Conservation (phyloP, 2,888 invertebrate genomes). For the Kryphioiulus occultus region DNA sequence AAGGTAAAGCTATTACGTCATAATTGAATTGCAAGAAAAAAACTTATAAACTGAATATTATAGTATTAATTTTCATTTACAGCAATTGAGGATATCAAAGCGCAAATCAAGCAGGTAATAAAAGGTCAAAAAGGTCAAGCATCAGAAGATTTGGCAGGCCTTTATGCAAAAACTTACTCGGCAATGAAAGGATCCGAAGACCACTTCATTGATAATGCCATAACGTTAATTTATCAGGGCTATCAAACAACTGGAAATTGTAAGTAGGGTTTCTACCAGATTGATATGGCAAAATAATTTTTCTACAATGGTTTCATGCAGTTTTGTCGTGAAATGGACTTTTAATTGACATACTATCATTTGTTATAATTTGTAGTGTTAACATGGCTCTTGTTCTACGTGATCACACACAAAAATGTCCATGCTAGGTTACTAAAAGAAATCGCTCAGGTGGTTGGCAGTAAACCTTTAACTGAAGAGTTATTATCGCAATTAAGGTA, state of each 20-base stretch:
- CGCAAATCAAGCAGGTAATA: constrained; percentile 4
- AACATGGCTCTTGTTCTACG: constrained; percentile 62
- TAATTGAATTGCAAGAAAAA: not conserved
- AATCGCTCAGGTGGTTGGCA: constrained; percentile 41
- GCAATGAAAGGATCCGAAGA: constrained; percentile 52
- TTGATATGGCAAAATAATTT: not conserved
- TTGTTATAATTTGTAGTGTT: constrained; percentile 58
- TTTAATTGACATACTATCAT: not conserved
- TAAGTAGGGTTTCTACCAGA: constrained; percentile 55
- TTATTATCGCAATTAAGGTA: constrained; percentile 42
- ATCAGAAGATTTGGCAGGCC: not conserved
- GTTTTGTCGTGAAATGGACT: not conserved
- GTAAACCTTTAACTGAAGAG: not conserved
- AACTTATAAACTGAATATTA: not conserved
- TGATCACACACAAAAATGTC: constrained; percentile 60
- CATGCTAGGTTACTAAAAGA: constrained; percentile 61
- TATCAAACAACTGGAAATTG: constrained; percentile 61
- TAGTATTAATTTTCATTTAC: not conserved
- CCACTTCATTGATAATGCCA: constrained; percentile 52
- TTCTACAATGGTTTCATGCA: not conserved
- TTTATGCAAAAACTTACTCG: not conserved
- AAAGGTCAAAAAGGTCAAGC: not conserved
- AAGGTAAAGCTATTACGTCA: constrained; percentile 22
- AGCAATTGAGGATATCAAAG: constrained; percentile 43
- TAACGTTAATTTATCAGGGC: constrained; percentile 58